A percentile compares a stretch with the other conserved stretches of the same genome.
Conservation (phyloP, 2,113 vertebrate species). For the Xerus inauris region DNA sequence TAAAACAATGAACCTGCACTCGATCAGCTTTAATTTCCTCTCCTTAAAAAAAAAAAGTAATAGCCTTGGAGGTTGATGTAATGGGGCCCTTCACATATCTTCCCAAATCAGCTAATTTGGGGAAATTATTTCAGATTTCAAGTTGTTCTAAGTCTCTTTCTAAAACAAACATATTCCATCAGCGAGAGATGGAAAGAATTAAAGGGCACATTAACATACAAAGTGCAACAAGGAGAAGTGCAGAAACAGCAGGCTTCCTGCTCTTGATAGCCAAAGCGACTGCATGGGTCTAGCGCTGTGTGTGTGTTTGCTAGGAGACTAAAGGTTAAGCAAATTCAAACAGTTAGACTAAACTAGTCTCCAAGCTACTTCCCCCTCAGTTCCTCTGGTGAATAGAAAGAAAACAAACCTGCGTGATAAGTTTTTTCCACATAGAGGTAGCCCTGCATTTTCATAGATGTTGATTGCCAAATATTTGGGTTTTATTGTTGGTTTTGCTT, state of each 20-base stretch:
- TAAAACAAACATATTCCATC: slow-evolving; percentile 60
- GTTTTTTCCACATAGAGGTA: no score
- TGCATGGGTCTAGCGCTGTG: no score
- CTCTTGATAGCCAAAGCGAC: no score
- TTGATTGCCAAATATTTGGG: background rate
- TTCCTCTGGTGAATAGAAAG: slow-evolving; percentile 7
- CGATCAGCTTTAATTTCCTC: slow-evolving; percentile 45
- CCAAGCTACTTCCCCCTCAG: background rate
- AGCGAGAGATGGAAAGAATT: slow-evolving; percentile 47
- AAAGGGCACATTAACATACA: slow-evolving; percentile 74
- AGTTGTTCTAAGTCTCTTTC: background rate
- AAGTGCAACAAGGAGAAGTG: slow-evolving; percentile 15
- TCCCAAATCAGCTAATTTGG: slow-evolving; percentile 29
- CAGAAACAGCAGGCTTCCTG: slow-evolving; percentile 7
- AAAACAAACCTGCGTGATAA: background rate
- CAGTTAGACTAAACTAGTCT: background rate
- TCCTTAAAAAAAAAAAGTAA: background rate
- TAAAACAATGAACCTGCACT: background rate
- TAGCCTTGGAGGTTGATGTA: slow-evolving; percentile 18
- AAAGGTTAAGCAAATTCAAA: slow-evolving; percentile 55
- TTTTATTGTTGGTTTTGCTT: background rate
- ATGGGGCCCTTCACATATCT: background rate
- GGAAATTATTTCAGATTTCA: slow-evolving; percentile 59
- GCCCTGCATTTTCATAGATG: background rate
- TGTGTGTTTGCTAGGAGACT: slow-evolving; percentile 21